A percentile compares a stretch with the other conserved stretches of the same genome.
These are phyloP conservation scores for Gobionotothen gibberifrons DNA, from an alignment of 2,797 vertebrate genomes.

Conservation along the genomic window DNA sequence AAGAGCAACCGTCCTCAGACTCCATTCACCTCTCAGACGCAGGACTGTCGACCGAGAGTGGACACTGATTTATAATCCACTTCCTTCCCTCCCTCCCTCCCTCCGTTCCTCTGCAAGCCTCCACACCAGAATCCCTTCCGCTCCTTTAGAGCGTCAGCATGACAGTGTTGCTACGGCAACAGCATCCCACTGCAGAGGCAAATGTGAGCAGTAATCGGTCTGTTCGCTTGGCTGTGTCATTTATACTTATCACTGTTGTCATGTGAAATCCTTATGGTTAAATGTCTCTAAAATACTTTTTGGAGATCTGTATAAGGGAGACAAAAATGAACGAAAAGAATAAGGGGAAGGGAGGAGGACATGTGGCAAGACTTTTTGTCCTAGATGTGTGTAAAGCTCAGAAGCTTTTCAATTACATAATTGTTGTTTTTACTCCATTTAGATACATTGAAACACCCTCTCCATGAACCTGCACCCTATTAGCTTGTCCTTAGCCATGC, in stretches of 20 bases:
- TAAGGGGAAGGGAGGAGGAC: neutral
- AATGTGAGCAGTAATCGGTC: constrained; percentile 53
- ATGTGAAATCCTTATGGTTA: constrained; percentile 6
- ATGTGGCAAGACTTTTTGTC: constrained; percentile 15
- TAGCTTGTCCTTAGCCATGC: neutral
- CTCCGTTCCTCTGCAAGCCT: neutral
- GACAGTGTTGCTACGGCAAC: constrained; percentile 74
- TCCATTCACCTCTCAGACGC: constrained; percentile 44
- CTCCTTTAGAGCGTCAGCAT: constrained; percentile 47
- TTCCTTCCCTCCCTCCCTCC: constrained; percentile 18
- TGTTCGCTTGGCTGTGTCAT: constrained; percentile 28
- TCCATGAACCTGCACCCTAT: neutral
- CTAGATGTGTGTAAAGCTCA: constrained; percentile 5
- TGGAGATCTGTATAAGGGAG: constrained; percentile 13
- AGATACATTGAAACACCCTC: neutral
- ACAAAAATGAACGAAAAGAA: constrained; percentile 5
- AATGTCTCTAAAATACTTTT: constrained; percentile 16
- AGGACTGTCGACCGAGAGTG: constrained; percentile 13
- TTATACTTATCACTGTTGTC: constrained; percentile 22
- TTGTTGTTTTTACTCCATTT: neutral
- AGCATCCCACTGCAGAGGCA: constrained; percentile 59
- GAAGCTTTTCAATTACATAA: neutral
- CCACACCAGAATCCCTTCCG: constrained; percentile 23
- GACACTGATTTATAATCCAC: constrained; percentile 66
- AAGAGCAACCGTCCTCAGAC: constrained; percentile 9